Conservation (phyloP, 2,888 invertebrate species). For the Xanthia togata region DNA sequence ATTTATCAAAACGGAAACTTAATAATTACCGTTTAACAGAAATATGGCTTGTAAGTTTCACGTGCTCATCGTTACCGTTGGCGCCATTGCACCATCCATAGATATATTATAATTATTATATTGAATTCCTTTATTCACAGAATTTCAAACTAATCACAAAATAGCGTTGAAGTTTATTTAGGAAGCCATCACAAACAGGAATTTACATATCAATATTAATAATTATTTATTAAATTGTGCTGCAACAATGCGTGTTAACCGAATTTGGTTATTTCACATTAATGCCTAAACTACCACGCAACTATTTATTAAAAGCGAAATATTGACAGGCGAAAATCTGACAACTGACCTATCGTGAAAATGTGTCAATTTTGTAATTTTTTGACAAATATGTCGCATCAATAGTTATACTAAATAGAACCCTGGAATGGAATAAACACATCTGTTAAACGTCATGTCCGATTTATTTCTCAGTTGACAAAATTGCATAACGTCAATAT, state of each 20-base stretch:
- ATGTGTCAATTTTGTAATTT: background rate
- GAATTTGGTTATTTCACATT: background rate
- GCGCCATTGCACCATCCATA: background rate
- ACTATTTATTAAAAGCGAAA: background rate
- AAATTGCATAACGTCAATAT: background rate
- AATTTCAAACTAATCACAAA: slow-evolving; percentile 2
- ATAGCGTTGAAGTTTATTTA: background rate
- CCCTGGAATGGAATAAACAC: background rate
- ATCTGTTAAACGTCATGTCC: background rate
- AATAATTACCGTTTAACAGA: background rate
- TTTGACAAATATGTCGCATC: background rate
- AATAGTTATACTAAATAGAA: background rate
- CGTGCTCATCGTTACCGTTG: background rate
- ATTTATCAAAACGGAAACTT: background rate
- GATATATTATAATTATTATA: too few relatives aligned
- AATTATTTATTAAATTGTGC: background rate
- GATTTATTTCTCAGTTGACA: background rate
- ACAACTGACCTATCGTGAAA: background rate
- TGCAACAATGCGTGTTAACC: background rate
- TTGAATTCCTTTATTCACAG: background rate
- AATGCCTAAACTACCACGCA: background rate
- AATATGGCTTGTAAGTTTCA: background rate
- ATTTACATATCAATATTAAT: background rate
- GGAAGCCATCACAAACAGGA: background rate
- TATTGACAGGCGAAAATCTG: background rate